phyloP scores from a whole-genome alignment of 2,888 invertebrate genomes.

The Dioctria rufipes region DNA sequence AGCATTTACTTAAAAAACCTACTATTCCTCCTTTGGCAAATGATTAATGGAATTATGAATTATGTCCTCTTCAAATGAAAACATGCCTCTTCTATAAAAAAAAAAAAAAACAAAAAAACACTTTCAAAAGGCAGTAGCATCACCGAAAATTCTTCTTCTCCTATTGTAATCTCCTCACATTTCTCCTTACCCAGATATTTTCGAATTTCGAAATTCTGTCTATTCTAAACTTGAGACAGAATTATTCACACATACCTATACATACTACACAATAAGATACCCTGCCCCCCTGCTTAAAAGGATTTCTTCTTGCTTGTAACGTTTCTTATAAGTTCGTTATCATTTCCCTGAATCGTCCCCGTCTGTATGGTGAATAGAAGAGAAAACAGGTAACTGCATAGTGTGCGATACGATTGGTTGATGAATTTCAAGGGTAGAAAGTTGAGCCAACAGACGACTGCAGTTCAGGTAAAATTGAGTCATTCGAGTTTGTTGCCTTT shows the following conservation, averaged over 20 bases:
- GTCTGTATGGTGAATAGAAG: neutral
- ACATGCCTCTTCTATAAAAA: neutral
- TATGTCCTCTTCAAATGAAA: neutral
- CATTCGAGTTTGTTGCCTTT: slow-evolving; percentile 37
- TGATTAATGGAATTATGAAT: slow-evolving; percentile 39
- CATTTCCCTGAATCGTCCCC: neutral
- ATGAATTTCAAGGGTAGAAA: slow-evolving; percentile 17
- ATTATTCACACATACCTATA: too few relatives aligned
- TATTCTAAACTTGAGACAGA: too few relatives aligned
- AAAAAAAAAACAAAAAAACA: too few relatives aligned
- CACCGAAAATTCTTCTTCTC: neutral
- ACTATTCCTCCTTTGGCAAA: slow-evolving; percentile 12
- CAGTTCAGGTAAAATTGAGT: slow-evolving; percentile 22
- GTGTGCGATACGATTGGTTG: slow-evolving; percentile 27
- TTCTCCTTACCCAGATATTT: slow-evolving; percentile 7
- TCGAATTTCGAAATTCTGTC: slow-evolving; percentile 11
- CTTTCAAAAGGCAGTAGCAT: too few relatives aligned
- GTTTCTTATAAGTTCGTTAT: slow-evolving; percentile 37
- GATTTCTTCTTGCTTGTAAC: slow-evolving; percentile 32
- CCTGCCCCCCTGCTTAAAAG: neutral
- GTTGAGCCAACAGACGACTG: slow-evolving; percentile 19
- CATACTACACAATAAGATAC: too few relatives aligned
- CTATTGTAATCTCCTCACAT: neutral
- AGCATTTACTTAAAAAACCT: neutral
- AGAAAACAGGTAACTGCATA: slow-evolving; percentile 45